A percentile compares a stretch with the other conserved stretches of the same genome.
Evolutionary conservation across 2,113 vertebrate species (phyloP).

Genomic region (Rhinichthys klamathensis): DNA sequence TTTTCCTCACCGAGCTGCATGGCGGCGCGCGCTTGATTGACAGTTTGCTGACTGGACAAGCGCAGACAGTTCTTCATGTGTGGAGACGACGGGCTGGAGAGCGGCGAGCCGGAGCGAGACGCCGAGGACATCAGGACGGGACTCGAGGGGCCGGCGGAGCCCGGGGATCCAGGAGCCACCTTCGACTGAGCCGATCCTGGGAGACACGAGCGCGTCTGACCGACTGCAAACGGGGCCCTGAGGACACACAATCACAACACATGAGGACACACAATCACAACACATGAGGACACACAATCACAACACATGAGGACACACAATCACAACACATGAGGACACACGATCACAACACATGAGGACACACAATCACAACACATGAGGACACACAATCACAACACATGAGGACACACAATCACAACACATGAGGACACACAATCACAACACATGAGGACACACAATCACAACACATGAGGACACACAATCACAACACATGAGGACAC

Average conservation of each 20-base stretch:
- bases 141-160: conserved; percentile 74
- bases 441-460: no score
- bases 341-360: no score
- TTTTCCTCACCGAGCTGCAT: conserved; percentile 83
- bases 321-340: no score
- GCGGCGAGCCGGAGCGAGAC: conserved; percentile 71
- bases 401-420: no score
- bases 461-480: no score
- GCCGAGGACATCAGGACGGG: conserved; percentile 69
- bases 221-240: conserved; percentile 87
- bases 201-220: conserved; percentile 73
- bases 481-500: no score
- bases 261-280: no score
- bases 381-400: no score
- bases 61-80: conserved; percentile 87
- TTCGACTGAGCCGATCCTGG: conserved; percentile 67
- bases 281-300: no score
- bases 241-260: neutral
- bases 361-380: no score
- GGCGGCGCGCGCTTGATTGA: conserved; percentile 78
- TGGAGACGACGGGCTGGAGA: conserved; percentile 72
- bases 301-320: no score
- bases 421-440: no score
- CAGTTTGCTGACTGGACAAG: conserved; percentile 78
- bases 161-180: conserved; percentile 73